Base-by-base conservation (phyloP, 2,113 vertebrate genomes). In the Mobula birostris region DNA sequence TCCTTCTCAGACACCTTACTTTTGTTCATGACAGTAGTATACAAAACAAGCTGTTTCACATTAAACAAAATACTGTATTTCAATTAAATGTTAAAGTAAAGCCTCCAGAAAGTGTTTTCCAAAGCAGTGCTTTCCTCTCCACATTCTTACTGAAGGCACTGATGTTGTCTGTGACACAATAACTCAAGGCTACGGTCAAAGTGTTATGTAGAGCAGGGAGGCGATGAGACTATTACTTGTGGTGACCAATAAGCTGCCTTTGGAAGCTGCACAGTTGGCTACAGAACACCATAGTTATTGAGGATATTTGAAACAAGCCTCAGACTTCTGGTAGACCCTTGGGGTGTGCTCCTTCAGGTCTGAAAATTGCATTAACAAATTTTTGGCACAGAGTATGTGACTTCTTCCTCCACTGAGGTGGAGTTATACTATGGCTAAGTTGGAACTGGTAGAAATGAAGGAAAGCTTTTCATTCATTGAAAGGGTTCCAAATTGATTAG, bases 11-110 rank as follows among this genome's bases (percentile, higher is more conserved):
- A 88, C 85, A 90, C 36, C 85, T 90, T 90, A 61, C 61, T 88
- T 82, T 32, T 90, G 29, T 66, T 61, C 29, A 66, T 5, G 17
- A 68, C 29, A 17, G 58, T 68, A 68, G 85, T 66, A 66, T 66
- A 68, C 85, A 90, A 90, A 32, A 90, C 58, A 88, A 68, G 85
- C 85, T 90, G 17, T 90, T 90, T 32, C 85, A 90, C 56, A 48
- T 66, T 90, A 90, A 68, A 90, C 61, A 90, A 58, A 66, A 90
- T 90, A 90, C 85, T 88, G 83, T 27, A 87, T 63, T 63, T 29
- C 29, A 68, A 66, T 90, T 90, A 90, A 90, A 66, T 90, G 61
- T 90, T 90, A 68, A 90, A 66, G 61, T 61, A 63, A 17, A 61
- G 63, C 27, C 1, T 66, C 61, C 63, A 29, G 6, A 15, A 29